Conservation (phyloP, 2,888 invertebrate species). For the Heliconius aoede region DNA sequence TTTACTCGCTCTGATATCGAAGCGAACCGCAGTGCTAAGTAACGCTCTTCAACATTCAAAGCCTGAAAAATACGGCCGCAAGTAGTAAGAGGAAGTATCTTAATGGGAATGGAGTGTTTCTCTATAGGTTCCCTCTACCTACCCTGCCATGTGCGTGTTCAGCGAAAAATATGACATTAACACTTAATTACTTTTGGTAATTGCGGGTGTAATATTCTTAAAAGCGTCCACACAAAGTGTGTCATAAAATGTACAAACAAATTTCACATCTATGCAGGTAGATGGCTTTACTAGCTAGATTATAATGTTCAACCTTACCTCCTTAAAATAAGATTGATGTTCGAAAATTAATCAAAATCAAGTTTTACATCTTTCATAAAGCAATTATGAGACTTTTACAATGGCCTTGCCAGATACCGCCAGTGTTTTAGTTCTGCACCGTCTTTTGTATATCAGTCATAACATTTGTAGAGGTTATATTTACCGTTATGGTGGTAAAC, state of each 20-base stretch:
- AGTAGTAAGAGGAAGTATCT: too few species aligned
- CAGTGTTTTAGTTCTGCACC: slow-evolving; percentile 40
- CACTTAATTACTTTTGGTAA: slow-evolving; percentile 40
- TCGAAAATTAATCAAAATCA: neutral
- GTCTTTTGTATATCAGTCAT: slow-evolving; percentile 41
- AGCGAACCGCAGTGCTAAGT: too few species aligned
- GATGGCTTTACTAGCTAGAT: slow-evolving; percentile 6
- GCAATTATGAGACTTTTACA: slow-evolving; percentile 69
- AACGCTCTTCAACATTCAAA: too few species aligned
- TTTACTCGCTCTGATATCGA: too few species aligned
- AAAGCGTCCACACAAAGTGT: slow-evolving; percentile 25
- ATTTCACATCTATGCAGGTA: slow-evolving; percentile 23
- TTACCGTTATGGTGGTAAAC: slow-evolving; percentile 32
- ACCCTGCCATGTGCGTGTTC: too few species aligned
- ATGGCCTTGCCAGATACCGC: slow-evolving; percentile 64
- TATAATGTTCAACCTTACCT: slow-evolving; percentile 41
- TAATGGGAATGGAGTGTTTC: too few species aligned
- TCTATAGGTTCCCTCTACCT: too few species aligned
- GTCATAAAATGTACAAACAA: slow-evolving; percentile 29
- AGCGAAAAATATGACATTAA: slow-evolving; percentile 28
- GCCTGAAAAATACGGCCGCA: too few species aligned
- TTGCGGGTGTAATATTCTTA: slow-evolving; percentile 30
- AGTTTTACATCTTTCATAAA: slow-evolving; percentile 47
- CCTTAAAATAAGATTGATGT: slow-evolving; percentile 32
- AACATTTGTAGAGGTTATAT: slow-evolving; percentile 32